phyloP scores from a whole-genome alignment of 2,113 vertebrate genomes.

The Puffinus mauretanicus region DNA sequence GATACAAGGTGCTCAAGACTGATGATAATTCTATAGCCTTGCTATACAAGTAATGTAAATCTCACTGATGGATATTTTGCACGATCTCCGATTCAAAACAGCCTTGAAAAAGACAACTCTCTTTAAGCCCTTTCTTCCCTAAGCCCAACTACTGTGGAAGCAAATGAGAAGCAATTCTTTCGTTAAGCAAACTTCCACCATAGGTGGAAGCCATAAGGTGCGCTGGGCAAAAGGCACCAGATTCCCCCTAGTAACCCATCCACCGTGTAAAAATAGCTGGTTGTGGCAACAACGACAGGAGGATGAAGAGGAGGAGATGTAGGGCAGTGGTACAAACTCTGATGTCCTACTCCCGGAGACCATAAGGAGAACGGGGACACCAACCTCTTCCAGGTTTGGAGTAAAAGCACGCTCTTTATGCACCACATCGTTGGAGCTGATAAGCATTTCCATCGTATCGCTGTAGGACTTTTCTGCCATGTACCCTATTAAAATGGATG shows the following conservation, averaged over 20 bases:
- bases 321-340: neutral
- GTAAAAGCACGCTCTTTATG: neutral
- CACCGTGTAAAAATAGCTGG: neutral
- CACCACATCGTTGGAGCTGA: fast-evolving
- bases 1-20: slow-evolving; percentile 8
- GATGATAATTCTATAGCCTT: neutral
- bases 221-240: neutral
- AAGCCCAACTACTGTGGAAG: neutral
- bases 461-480: neutral
- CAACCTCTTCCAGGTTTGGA: neutral
- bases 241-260: neutral
- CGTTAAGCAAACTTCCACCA: neutral
- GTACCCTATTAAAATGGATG: neutral
- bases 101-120: neutral
- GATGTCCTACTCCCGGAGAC: neutral
- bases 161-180: neutral
- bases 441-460: fast-evolving
- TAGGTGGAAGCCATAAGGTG: neutral
- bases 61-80: neutral
- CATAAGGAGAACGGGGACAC: neutral
- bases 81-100: neutral
- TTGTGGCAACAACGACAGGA: neutral
- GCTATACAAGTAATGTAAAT: neutral
- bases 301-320: neutral
- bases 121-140: neutral